Conservation (phyloP, 2,113 vertebrate species). For the Protobothrops flavoviridis region DNA sequence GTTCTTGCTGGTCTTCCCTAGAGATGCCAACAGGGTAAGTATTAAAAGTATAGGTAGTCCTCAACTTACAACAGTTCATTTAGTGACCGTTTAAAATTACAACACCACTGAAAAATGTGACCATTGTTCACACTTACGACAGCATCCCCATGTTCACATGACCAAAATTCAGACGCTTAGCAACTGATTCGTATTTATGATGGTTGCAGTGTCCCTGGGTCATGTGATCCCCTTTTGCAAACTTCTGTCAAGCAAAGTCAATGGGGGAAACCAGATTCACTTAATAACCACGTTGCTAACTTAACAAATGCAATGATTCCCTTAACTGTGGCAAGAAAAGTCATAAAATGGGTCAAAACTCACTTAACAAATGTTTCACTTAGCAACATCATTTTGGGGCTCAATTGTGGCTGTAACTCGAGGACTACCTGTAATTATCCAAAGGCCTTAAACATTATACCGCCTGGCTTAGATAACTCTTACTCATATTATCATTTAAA, state of each 20-base stretch:
- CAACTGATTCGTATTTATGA: not conserved
- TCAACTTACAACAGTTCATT: not conserved
- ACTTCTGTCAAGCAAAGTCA: not conserved
- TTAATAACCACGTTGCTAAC: not conserved
- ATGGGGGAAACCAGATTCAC: not conserved
- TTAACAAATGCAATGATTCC: not conserved
- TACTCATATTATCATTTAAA: not conserved
- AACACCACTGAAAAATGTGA: not conserved
- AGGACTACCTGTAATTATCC: not conserved
- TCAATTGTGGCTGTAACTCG: not conserved
- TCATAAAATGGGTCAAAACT: not conserved
- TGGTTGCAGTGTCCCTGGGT: not conserved
- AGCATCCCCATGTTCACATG: not conserved
- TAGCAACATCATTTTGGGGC: not conserved
- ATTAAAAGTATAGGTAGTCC: not conserved
- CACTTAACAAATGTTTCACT: not conserved
- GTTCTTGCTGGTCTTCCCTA: not conserved
- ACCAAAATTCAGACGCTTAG: not conserved
- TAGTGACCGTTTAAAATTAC: not conserved
- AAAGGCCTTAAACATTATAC: not conserved
- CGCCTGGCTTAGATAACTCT: not conserved
- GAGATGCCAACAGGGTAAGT: not conserved
- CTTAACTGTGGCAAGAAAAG: not conserved
- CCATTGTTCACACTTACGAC: not conserved
- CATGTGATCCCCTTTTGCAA: not conserved